Conservation (phyloP, 2,797 vertebrate genomes). For the Sebastolobus altivelis region DNA sequence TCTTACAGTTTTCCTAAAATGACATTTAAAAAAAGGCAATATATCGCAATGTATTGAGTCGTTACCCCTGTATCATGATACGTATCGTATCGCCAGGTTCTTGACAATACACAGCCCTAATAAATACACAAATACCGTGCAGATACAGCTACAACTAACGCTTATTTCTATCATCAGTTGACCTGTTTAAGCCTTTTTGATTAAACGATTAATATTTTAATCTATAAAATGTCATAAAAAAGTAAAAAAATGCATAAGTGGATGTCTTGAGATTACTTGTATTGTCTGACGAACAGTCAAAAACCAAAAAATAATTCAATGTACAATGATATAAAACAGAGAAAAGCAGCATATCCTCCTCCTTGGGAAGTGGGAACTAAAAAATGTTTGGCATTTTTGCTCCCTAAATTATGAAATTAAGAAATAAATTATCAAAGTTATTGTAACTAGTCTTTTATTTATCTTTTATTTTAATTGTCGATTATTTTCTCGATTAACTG, state of each 20-base stretch:
- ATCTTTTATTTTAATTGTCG: too few relatives aligned
- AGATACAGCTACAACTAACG: not conserved
- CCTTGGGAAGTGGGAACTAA: not conserved
- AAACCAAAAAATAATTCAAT: not conserved
- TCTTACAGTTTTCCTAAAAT: too few relatives aligned
- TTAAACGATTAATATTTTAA: not conserved
- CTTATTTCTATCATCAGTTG: not conserved
- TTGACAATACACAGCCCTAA: too few relatives aligned
- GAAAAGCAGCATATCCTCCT: not conserved
- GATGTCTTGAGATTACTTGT: not conserved
- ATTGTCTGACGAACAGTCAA: not conserved
- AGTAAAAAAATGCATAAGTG: not conserved
- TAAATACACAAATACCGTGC: not conserved
- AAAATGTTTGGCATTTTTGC: not conserved
- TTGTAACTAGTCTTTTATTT: not conserved
- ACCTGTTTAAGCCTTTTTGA: not conserved
- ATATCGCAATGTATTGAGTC: too few relatives aligned
- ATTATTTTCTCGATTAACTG: too few relatives aligned
- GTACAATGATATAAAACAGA: slow-evolving; percentile 9
- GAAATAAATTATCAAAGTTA: not conserved
- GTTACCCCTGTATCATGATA: too few relatives aligned
- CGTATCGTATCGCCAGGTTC: too few relatives aligned
- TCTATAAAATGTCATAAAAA: not conserved
- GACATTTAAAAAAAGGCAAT: too few relatives aligned
- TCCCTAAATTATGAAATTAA: not conserved